Base-by-base conservation (phyloP, 2,797 vertebrate species). In the Arctocebus calabarensis region DNA sequence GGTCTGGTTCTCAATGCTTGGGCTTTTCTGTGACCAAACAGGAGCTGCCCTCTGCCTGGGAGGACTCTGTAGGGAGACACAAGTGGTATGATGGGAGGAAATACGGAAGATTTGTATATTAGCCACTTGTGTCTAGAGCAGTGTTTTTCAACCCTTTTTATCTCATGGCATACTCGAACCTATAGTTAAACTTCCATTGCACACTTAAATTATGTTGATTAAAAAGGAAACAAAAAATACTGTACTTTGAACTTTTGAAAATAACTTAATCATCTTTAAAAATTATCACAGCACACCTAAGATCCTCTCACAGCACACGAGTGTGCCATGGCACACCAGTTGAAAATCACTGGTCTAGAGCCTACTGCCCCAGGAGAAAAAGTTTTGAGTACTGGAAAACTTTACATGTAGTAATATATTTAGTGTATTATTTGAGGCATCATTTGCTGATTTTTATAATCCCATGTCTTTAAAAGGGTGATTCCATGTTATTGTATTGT, bases 401-500 rank as follows among this genome's bases (percentile, higher is more conserved):
- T 52, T 52, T 52, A 52, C 48, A 52, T 52, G 48, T 57, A 77
- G 75, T 73, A 25, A 57, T 70, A 45, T 86, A 59, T 94, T 96
- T 74, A 66, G 66, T 94, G 59, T 95, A 37, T 90, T 84, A 34
- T 68, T 59, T 87, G 61, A 97, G 86, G 93, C 62, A 85, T 71
- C 64, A 52, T 77, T 75, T 83, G 66, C 75, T 86, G 61, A 27
- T 78, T 92, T 94, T 92, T 40, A 27, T 78, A 82, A 94, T 52
- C n/a, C 48, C 62, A 1, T 81, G 77, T 96, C 59, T 95, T 95
- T 20, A 59, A 83, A 92, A 96, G 74, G 59, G 87, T 16, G 55
- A 57, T 37, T 81, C 45, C 40, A 25, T 93, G 84, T 83, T 91
- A 59, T 10, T 92, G 23, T 94, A 64, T 73, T 97, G 85, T 96